Base-by-base conservation (phyloP, 2,113 vertebrate species). In the Odontesthes bonariensis region DNA sequence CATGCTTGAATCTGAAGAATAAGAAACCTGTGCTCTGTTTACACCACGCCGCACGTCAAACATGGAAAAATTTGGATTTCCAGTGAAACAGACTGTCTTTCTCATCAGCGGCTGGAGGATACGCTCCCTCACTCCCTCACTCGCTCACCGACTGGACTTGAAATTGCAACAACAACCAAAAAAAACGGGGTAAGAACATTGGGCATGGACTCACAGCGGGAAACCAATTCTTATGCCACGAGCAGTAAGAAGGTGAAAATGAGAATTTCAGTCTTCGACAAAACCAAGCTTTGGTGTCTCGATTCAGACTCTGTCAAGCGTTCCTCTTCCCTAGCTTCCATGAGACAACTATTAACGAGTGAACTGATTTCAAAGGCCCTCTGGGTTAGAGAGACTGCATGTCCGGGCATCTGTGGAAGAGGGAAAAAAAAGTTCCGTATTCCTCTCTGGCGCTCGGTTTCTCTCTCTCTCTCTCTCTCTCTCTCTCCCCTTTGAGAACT, bases 281-380 rank as follows among this genome's bases (percentile, higher is more conserved):
- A 76, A 87, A 71, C 59, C 35, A 46, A 58, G 58, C 85, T 84
- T 81, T 85, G 54, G 81, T 86, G 85, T 69, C 65, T 84, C 67
- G 53, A 52, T 77, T 82, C 77, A 74, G 55, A 55, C 64, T 85
- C 74, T 67, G 77, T 76, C 52, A 61, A 60, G 73, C 69, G 44
- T 27, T 69, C 17, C 69, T 74, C 62, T 73, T 46, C 11, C 77
- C 0, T 3, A 62, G 77, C 75, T 69, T 72, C 76, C 86, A 68
- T 1, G 79, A 84, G 67, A 74, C 86, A 82, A 64, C 81, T 78
- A 80, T 82, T 89, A 92, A 89, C 69, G 77, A 88, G 86, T 53
- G 40, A 85, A 3, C 77, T 86, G 81, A 80, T 88, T 66, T 68
- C 88, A 82, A 69, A 89, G 73, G 81, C 75, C 81, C 79, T 78